Percentiles rank a stretch among this genome's conserved stretches.
Conservation (phyloP, 1,140 invertebrate species). For the Aphis gossypii region DNA sequence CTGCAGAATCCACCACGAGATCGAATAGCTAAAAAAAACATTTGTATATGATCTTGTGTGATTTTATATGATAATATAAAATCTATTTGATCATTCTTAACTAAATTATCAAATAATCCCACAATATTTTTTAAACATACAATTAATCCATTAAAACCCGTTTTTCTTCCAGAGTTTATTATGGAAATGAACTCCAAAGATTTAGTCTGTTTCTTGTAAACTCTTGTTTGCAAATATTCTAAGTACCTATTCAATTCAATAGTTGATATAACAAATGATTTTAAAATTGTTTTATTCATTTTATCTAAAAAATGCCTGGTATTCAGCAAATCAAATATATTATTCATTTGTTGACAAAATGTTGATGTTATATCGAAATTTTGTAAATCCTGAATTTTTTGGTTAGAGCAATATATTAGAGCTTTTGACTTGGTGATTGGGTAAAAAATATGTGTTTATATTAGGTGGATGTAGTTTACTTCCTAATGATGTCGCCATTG, state of each 20-base stretch:
- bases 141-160: neutral
- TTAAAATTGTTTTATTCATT: too few species aligned
- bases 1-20: neutral
- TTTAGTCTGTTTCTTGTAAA: neutral
- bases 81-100: neutral
- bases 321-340: constrained; percentile 56
- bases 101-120: neutral
- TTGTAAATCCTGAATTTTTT: constrained; percentile 16
- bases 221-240: neutral
- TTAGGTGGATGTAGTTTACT: neutral
- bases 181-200: neutral
- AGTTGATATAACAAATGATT: neutral
- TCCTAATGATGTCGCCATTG: too few species aligned
- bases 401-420: neutral
- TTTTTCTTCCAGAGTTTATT: neutral
- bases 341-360: constrained; percentile 40
- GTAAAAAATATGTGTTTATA: constrained; percentile 46
- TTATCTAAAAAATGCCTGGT: neutral
- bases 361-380: neutral
- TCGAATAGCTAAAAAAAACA: neutral
- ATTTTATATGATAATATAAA: constrained; percentile 3
- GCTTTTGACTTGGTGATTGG: constrained; percentile 47
- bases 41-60: neutral
- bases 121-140: neutral
- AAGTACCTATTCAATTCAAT: neutral